A percentile compares a stretch with the other conserved stretches of the same genome.
Evolutionary conservation across 2,797 vertebrate species (phyloP).

Genomic region (Falco rusticolus): DNA sequence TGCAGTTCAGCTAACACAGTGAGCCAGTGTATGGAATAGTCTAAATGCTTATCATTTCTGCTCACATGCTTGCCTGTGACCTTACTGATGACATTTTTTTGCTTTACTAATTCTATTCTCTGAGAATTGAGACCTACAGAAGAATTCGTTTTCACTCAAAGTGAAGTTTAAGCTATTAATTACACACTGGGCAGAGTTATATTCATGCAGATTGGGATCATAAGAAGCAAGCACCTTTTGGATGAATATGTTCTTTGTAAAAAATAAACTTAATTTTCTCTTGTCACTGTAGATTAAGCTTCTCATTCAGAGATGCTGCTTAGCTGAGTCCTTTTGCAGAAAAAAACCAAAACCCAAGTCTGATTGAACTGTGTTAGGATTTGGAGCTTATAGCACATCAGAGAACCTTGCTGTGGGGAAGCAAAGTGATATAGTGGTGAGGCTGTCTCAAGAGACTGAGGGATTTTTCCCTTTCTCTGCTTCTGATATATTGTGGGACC

Average conservation of each 20-base stretch:
- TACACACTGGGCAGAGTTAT: neutral
- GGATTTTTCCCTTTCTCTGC: neutral
- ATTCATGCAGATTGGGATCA: slow-evolving; percentile 2
- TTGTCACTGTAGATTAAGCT: slow-evolving; percentile 19
- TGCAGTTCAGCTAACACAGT: neutral
- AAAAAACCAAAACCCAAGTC: neutral
- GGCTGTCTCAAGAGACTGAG: neutral
- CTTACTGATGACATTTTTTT: slow-evolving; percentile 41
- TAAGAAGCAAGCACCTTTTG: slow-evolving; percentile 19
- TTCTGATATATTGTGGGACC: neutral
- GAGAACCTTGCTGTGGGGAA: neutral
- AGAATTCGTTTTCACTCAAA: slow-evolving; percentile 41
- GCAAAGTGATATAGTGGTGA: neutral
- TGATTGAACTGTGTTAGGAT: neutral
- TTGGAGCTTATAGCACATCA: neutral
- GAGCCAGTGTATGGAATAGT: neutral
- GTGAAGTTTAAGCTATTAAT: slow-evolving; percentile 51
- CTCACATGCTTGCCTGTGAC: neutral
- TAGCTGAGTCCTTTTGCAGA: neutral
- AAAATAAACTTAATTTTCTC: slow-evolving; percentile 49
- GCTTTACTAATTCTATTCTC: slow-evolving; percentile 27
- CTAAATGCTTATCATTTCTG: slow-evolving; percentile 11
- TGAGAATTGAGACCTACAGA: slow-evolving; percentile 24
- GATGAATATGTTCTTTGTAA: neutral
- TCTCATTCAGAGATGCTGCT: neutral